Evolutionary conservation across 2,113 vertebrate genomes (phyloP), one percentile per base, ranked within the genome.

Genomic region (Bolborhynchus lineola): DNA sequence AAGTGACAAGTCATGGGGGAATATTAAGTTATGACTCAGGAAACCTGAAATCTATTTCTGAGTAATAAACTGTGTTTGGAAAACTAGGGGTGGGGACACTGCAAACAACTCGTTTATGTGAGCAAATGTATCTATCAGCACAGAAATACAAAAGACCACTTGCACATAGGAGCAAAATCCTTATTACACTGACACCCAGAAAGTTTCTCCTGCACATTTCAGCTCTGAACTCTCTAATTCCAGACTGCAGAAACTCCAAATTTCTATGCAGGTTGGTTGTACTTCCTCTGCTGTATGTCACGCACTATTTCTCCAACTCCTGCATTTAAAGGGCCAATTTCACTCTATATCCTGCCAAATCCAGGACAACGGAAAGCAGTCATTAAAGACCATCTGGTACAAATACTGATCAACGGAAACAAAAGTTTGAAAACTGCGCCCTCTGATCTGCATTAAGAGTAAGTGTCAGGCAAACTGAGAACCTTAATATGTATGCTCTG

Each of bases 1-100:
- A 94, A 90, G 42, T 64, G 76, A 93, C 41, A 88, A 90, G 68
- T 90, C 85, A 90, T 82, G 46, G 85, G 49, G 71, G 71, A 93
- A 72, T 25, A 77, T 90, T 63, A 94, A 94, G 78, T 83, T 88
- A 94, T 59, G 59, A 91, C 33, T 62, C 89, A 79, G 85, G 41
- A 53, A 96, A 90, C 23, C 76, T 63, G 78, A 86, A 91, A 89
- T 44, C 70, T 83, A 76, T 52, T 64, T 42, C 55, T 68, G 25
- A 94, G 33, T 52, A 67, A 74, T 12, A 86, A 88, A 80, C 19
- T 70, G 33, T 35, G 35, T 52, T 82, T 80, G 11, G 41, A 80
- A 92, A 94, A 80, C 46, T 16, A 53, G 11, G 39, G 57, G 33
- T 79, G 86, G 12, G 17, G 28, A 87, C 46, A 28, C 1, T 21